Percentiles rank a stretch among this genome's conserved stretches.
Evolutionary conservation across 2,113 vertebrate genomes (phyloP).

Genomic region (Cinclus cinclus): DNA sequence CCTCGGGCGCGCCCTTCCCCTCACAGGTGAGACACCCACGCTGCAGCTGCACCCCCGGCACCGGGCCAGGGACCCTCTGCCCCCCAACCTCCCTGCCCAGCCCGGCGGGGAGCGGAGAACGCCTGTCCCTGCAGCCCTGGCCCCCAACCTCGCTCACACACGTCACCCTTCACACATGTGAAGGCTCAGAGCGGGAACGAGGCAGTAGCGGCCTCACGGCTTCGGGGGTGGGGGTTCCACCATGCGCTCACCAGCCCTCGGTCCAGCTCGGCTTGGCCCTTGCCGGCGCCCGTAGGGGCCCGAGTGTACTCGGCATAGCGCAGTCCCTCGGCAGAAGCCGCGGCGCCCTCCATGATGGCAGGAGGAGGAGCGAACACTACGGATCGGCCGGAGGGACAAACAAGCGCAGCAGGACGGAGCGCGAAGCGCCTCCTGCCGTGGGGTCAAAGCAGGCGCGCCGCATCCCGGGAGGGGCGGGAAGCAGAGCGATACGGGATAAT

Average conservation of each 20-base stretch:
- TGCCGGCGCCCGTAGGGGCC: neutral
- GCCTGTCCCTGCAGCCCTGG: neutral
- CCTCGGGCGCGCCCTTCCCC: fast-evolving
- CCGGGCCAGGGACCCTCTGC: fast-evolving
- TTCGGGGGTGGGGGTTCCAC: neutral
- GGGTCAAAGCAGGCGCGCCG: fast-evolving
- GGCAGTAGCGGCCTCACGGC: fast-evolving
- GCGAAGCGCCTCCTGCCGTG: too few relatives aligned
- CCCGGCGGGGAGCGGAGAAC: neutral
- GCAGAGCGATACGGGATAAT: neutral
- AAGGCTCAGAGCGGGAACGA: neutral
- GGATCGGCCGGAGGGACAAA: neutral
- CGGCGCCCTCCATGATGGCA: neutral
- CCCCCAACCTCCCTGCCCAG: neutral
- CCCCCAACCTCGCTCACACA: neutral
- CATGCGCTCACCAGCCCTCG: constrained; percentile 22
- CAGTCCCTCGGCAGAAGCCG: neutral
- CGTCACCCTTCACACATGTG: neutral
- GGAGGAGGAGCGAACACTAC: neutral
- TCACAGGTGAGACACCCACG: neutral
- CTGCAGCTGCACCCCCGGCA: neutral
- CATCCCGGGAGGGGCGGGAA: neutral
- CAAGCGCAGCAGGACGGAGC: fast-evolving
- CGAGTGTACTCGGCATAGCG: constrained; percentile 4
- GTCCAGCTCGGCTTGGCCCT: constrained; percentile 13